Evolutionary conservation across 2,113 vertebrate genomes (phyloP), one percentile per base, ranked within the genome.

Genomic region (Albula goreensis): DNA sequence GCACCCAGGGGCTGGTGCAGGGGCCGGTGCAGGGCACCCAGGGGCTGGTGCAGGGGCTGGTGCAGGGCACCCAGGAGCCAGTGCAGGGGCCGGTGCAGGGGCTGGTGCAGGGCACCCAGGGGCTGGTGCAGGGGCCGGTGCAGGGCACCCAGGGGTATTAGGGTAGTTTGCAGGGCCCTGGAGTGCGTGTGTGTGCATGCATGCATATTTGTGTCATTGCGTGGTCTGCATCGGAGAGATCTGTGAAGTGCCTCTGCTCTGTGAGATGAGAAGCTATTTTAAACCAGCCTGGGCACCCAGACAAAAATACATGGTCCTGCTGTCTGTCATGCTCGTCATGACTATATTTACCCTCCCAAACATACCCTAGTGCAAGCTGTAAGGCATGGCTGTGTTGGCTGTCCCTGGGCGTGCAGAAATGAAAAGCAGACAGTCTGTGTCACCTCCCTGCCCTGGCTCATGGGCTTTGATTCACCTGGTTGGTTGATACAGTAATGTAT

Each of bases 301-400:
- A 85, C 22, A 87, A 8, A 86, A 89, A 88, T 87, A 86, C 78
- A 85, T 89, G 88, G 90, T 88, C 88, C 89, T 92, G 66, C 91
- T 90, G 88, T 91, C 90, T 89, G 80, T 51, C 89, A 49, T 92
- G 83, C 89, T 91, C 91, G 78, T 82, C 83, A 12, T 5, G 86
- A 90, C 93, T 94, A 93, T 93, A 92, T 93, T 92, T 92, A 89
- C 88, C 25, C 57, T 90, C 83, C 78, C n/a, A 74, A 84, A 81
- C 31, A 52, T 31, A 5, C 79, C 78, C 56, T 83, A 7, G n/a
- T 84, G 83, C 57, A 83, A 87, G 81, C 56, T 87, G 66, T 53
- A 70, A 85, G 70, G 53, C 52, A 77, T 22, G 31, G 31, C 31
- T 41, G 31, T 41, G 31, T 41, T 41, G 31, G 31, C 31, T 41